Evolutionary conservation across 23 tunicate species (phyloP), one percentile per base, ranked within the genome.

Genomic region (Halocynthia aurantium): DNA sequence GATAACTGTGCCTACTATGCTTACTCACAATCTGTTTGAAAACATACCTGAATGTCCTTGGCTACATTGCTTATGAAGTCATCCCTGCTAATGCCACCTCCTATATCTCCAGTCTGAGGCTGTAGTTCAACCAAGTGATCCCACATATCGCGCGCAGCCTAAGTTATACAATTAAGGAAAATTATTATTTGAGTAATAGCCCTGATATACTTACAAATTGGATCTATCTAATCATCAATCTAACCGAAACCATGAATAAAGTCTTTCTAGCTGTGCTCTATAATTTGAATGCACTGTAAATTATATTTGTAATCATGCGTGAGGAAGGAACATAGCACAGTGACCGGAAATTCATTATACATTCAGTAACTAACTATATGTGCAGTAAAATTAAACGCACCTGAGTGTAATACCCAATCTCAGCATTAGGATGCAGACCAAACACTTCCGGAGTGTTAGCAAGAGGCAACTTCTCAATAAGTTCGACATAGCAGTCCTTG

Each of bases 121-220:
- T 96, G 99, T 65, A 96, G 86, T 55, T 96, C 94, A 58, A 96
- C 99, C 81, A 96, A 78, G 63, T 89, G 90, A 62, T 86, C 84
- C 99, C 99, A 96, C 97, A 96, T 89, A 9, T 88, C 87, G 57
- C 96, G 72, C 6, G 99, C 99, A 49, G 96, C 99, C 93, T 91
- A 79, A 54, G 56, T 51, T 31, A 31, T 31, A 31, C 44, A 31
- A 31, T 31, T 31, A 0, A 31, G 4, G 44, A 31, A 31, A 31
- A 31, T 31, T 31, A 31, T 31, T 31, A 31, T 31, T 31, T 31
- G 44, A 31, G 44, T 31, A 4, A 31, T 31, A n/a, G n/a, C n/a
- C 44, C 44, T 31, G 44, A 31, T 31, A 31, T 31, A 31, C 44
- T 31, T 31, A 31, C 44, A 31, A 31, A 31, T 31, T 31, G 44